These are phyloP conservation scores for Cynopterus sphinx DNA, from an alignment of 2,797 vertebrate species.

Conservation along the genomic window DNA sequence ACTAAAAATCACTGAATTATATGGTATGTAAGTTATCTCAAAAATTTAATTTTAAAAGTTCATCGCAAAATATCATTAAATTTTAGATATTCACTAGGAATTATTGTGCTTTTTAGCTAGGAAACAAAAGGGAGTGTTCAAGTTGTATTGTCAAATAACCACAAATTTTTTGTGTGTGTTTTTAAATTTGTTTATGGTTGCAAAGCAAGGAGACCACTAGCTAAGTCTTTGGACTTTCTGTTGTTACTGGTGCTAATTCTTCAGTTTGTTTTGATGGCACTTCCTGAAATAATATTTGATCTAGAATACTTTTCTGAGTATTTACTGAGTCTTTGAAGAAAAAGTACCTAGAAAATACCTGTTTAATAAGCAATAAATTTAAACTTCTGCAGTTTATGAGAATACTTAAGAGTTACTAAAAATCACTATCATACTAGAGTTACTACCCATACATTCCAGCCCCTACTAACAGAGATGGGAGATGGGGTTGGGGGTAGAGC, in stretches of 20 bases:
- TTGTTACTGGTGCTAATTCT: neutral
- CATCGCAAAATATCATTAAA: neutral
- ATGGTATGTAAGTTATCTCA: neutral
- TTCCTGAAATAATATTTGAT: neutral
- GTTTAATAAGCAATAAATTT: neutral
- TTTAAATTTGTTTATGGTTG: neutral
- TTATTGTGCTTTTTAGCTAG: slow-evolving; percentile 20
- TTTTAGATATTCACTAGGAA: slow-evolving; percentile 26
- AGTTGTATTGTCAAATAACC: neutral
- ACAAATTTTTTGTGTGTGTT: neutral
- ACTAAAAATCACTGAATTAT: neutral
- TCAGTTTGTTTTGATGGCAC: neutral
- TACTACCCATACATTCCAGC: neutral
- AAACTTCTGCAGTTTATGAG: slow-evolving; percentile 10
- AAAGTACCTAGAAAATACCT: neutral
- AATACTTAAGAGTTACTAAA: slow-evolving; percentile 27
- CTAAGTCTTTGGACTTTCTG: neutral
- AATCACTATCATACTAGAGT: neutral
- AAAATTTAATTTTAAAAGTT: neutral
- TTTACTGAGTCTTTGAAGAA: slow-evolving; percentile 15
- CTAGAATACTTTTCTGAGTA: slow-evolving; percentile 20
- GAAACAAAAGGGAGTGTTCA: neutral
- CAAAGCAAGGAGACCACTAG: neutral
- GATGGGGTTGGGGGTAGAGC: neutral
- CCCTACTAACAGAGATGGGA: neutral